Evolutionary conservation across 2,113 vertebrate genomes (phyloP).

Genomic region (Urocitellus parryii): DNA sequence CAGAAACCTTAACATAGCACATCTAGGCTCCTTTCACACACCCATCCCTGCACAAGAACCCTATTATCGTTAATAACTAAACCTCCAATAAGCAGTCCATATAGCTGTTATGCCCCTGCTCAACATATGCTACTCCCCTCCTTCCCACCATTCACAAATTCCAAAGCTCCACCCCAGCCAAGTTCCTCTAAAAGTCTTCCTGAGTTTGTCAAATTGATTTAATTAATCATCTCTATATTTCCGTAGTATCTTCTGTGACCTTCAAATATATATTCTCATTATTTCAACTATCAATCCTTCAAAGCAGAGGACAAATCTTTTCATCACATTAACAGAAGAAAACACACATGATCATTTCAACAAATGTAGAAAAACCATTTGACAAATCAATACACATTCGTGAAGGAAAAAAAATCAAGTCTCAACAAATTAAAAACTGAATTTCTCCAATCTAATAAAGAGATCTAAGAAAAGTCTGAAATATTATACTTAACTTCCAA

Average conservation of each 20-base stretch:
- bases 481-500: conserved; percentile 35
- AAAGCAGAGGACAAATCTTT: conserved; percentile 3
- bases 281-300: neutral
- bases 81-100: neutral
- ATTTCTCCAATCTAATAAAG: conserved; percentile 37
- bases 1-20: neutral
- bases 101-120: neutral
- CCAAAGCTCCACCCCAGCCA: neutral
- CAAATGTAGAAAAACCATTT: conserved; percentile 21
- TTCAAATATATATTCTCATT: neutral
- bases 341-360: conserved; percentile 8
- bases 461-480: conserved; percentile 17
- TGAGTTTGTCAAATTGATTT: neutral
- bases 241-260: neutral
- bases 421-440: conserved; percentile 37
- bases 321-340: conserved; percentile 46
- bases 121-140: neutral
- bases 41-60: neutral
- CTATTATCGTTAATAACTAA: neutral
- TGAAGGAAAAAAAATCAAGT: neutral
- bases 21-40: neutral
- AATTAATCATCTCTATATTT: neutral
- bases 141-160: neutral
- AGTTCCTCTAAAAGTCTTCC: conserved; percentile 32
- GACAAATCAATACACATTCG: neutral